A percentile compares a stretch with the other conserved stretches of the same genome.
Conservation (phyloP, 2,113 vertebrate species). For the Sebastes fasciatus region DNA sequence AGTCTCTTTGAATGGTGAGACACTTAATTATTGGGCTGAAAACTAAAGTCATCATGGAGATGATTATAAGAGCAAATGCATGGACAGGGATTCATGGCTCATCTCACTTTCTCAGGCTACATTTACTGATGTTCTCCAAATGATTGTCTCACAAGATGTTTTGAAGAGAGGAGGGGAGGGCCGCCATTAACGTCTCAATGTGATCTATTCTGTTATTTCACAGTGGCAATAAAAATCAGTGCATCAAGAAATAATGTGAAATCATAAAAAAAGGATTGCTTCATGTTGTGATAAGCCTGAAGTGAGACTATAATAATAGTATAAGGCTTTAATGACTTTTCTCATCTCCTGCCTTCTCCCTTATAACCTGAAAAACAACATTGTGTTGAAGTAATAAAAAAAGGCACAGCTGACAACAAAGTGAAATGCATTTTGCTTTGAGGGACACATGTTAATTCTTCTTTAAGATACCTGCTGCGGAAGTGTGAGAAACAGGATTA, state of each 20-base stretch:
- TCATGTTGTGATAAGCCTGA: slow-evolving; percentile 38
- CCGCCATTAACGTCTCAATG: slow-evolving; percentile 40
- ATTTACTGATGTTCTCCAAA: slow-evolving; percentile 47
- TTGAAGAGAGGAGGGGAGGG: slow-evolving; percentile 9
- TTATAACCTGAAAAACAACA: slow-evolving; percentile 12
- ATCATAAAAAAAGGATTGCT: slow-evolving; percentile 32
- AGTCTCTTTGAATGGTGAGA: neutral
- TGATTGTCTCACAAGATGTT: slow-evolving; percentile 26
- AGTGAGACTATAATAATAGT: neutral
- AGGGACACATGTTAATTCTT: neutral
- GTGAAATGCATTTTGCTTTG: neutral
- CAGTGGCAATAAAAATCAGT: slow-evolving; percentile 29
- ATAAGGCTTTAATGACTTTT: neutral
- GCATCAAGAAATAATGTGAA: slow-evolving; percentile 47
- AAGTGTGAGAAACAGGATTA: neutral
- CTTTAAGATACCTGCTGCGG: neutral
- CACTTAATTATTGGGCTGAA: slow-evolving; percentile 2
- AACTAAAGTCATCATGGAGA: slow-evolving; percentile 26
- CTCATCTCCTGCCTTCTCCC: neutral
- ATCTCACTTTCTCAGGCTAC: slow-evolving; percentile 28
- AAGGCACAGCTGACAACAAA: neutral
- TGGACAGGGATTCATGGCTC: slow-evolving; percentile 30
- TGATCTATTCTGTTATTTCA: slow-evolving; percentile 44
- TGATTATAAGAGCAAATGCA: slow-evolving; percentile 31
- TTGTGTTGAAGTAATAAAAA: neutral